These are phyloP conservation scores for Danio albolineatus DNA, from an alignment of 2,797 vertebrate genomes.

Conservation along the genomic window DNA sequence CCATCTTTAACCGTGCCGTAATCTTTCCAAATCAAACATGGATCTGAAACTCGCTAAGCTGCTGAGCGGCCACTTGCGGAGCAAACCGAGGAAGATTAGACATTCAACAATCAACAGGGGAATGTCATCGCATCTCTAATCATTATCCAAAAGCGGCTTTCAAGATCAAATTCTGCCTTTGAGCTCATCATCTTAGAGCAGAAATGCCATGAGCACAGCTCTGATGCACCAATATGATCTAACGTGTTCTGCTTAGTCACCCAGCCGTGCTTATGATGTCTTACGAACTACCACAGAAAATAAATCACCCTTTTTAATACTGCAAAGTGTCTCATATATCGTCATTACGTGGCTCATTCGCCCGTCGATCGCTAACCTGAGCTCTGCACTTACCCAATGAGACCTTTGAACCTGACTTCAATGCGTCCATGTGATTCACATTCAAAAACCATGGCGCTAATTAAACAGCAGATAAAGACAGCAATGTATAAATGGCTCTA, in stretches of 20 bases:
- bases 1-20: constrained; percentile 8
- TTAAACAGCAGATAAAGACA: constrained; percentile 28
- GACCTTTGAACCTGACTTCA: constrained; percentile 20
- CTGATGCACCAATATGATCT: constrained; percentile 13
- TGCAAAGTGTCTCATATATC: constrained; percentile 8
- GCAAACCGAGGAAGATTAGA: constrained; percentile 42
- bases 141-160: constrained; percentile 30
- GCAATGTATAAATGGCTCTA: constrained; percentile 30
- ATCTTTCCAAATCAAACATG: constrained; percentile 10
- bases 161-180: constrained; percentile 6
- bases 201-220: constrained; percentile 2
- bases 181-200: neutral
- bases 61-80: constrained; percentile 8
- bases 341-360: neutral
- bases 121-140: constrained; percentile 31
- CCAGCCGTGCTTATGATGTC: constrained; percentile 1
- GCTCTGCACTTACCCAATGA: neutral
- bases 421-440: constrained; percentile 8
- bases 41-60: constrained; percentile 5
- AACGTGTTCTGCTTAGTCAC: neutral
- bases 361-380: constrained; percentile 1
- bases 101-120: constrained; percentile 3
- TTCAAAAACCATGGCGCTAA: constrained; percentile 10
- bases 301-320: constrained; percentile 1
- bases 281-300: neutral